Evolutionary conservation across 2,888 invertebrate species (phyloP), one percentile per base, ranked within the genome.

Genomic region (Mesorhabditis sp.): DNA sequence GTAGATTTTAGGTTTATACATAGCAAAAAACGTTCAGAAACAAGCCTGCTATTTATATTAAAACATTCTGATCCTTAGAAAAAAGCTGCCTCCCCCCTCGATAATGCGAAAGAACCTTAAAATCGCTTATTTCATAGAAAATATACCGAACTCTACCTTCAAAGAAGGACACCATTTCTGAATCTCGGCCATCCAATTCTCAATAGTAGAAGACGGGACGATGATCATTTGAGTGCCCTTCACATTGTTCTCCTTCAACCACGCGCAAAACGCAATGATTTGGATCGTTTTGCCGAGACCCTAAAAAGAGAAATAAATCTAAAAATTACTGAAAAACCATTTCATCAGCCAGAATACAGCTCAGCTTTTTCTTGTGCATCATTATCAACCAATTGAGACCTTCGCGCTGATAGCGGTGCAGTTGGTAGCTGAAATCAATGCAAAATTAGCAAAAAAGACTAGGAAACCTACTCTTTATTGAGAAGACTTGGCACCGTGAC

Each of bases 341-440:
- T 89, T 97, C 96, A 86, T 97, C 96, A 0, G 95, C 96, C 74
- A 97, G 88, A 82, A 97, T 95, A 0, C 94, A 94, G 83, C 95
- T 95, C 62, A 96, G 72, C 4, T 75, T 74, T 50, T 82, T 80
- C 10, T 74, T 66, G 69, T 81, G 72, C 82, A 82, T 82, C 79
- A 80, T 77, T 50, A 82, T 76, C 65, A 82, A 69, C 82, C 82
- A 82, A 65, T 80, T 77, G 42, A 82, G 76, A 6, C 82, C 82
- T 45, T 76, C 72, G 7, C 76, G 67, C 69, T 82, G 82, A 63
- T 82, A 82, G 3, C 75, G 74, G 67, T 81, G 80, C 28, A 81
- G 75, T 28, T 69, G 72, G 69, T 76, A 10, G 76, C 74, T 75
- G 67, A 42, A 72, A 5, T 1, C 2, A 28, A 28, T 28, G 28